phyloP scores from a whole-genome alignment of 1,140 invertebrate species.

The Ephestia elutella region DNA sequence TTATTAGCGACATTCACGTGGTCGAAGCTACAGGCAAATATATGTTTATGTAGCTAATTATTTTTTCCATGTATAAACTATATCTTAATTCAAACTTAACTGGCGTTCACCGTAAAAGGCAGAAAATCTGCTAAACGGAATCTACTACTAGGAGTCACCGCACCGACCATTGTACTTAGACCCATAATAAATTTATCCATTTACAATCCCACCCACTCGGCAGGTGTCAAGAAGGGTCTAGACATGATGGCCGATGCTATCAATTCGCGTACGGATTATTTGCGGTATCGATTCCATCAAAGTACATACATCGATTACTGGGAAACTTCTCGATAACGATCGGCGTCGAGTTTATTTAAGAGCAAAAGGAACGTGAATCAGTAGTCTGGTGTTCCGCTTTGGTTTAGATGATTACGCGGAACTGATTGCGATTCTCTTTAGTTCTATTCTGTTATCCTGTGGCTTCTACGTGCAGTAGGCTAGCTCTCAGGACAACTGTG shows the following conservation, averaged over 20 bases:
- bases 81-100: not conserved
- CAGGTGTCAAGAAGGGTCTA: constrained; percentile 4
- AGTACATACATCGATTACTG: constrained; percentile 3
- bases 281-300: constrained; percentile 4
- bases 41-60: too few relatives aligned
- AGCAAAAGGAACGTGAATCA: not conserved
- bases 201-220: not conserved
- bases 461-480: too few relatives aligned
- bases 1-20: too few relatives aligned
- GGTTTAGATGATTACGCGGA: constrained; percentile 3
- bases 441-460: not conserved
- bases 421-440: not conserved
- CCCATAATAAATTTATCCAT: not conserved
- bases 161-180: not conserved
- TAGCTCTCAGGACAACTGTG: too few relatives aligned
- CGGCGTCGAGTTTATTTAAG: not conserved
- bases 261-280: not conserved
- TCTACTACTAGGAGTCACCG: not conserved
- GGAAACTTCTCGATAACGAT: not conserved
- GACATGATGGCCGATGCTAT: not conserved
- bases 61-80: too few relatives aligned
- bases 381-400: not conserved
- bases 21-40: too few relatives aligned
- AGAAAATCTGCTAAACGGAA: not conserved
- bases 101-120: not conserved